phyloP scores from a whole-genome alignment of 2,888 invertebrate genomes.

The Parascotia fuliginaria region DNA sequence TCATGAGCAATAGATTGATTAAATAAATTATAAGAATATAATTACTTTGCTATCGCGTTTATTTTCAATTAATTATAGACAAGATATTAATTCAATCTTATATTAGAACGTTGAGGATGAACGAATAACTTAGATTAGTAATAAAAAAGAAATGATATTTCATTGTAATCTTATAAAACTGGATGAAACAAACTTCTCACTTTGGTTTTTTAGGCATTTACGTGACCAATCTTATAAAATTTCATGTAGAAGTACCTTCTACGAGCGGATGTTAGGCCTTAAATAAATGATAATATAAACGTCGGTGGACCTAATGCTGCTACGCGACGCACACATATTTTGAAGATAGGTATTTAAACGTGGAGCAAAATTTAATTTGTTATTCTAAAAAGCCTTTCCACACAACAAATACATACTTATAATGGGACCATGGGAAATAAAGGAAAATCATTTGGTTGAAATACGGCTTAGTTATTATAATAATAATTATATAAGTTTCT shows the following conservation, averaged over 20 bases:
- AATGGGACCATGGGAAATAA: no score
- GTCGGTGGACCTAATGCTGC: conserved; percentile 27
- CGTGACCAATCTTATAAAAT: conserved; percentile 34
- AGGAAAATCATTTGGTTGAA: no score
- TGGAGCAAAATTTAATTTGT: conserved; percentile 27
- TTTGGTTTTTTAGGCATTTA: conserved; percentile 14
- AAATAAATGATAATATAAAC: conserved; percentile 45
- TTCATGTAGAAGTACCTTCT: conserved; percentile 29
- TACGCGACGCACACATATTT: conserved; percentile 17
- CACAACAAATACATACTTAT: no score
- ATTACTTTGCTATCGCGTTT: conserved; percentile 5
- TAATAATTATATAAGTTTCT: no score
- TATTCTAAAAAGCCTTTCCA: conserved; percentile 15
- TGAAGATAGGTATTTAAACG: conserved; percentile 20
- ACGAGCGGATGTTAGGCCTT: conserved; percentile 24
- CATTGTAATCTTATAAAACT: no score
- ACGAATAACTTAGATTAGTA: no score
- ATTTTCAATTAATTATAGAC: no score
- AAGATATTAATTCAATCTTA: no score
- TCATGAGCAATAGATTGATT: conserved; percentile 21
- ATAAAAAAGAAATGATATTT: no score
- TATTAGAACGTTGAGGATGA: no score
- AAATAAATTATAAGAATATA: conserved; percentile 20
- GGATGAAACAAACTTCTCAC: conserved; percentile 9
- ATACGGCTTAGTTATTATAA: no score